A percentile compares a stretch with the other conserved stretches of the same genome.
Evolutionary conservation across 35 echinoderm and acorn worm genomes (phyloP).

Genomic region (Apostichopus parvimensis): DNA sequence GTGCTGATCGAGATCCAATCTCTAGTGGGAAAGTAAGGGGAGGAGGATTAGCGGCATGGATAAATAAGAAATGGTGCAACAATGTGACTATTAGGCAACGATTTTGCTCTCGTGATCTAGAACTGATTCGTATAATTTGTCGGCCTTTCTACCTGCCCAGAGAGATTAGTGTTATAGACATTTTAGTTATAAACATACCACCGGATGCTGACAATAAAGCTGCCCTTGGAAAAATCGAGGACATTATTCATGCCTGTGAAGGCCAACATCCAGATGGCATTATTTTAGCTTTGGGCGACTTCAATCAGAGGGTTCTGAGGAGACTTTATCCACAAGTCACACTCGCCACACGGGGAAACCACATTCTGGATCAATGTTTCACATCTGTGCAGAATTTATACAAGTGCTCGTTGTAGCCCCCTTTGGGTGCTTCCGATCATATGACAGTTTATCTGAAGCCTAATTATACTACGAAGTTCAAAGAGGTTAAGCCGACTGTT

Average conservation of each 20-base stretch:
- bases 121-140: background rate
- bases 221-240: background rate
- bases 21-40: background rate
- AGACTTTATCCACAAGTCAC: too few relatives aligned
- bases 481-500: too few relatives aligned
- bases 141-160: background rate
- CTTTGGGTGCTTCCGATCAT: too few relatives aligned
- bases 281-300: too few relatives aligned
- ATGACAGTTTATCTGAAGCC: too few relatives aligned
- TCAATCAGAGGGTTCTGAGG: too few relatives aligned
- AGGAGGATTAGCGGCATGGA: background rate
- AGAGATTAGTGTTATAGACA: background rate
- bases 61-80: conserved; percentile 14
- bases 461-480: too few relatives aligned
- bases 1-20: background rate
- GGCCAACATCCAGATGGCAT: too few relatives aligned
- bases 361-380: too few relatives aligned
- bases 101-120: background rate
- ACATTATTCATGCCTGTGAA: background rate
- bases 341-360: too few relatives aligned
- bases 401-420: too few relatives aligned
- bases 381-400: too few relatives aligned
- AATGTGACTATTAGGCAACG: background rate
- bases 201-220: conserved; percentile 6
- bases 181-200: background rate